These are phyloP conservation scores for Polydrusus cervinus DNA, from an alignment of 2,888 invertebrate genomes.

Conservation along the genomic window DNA sequence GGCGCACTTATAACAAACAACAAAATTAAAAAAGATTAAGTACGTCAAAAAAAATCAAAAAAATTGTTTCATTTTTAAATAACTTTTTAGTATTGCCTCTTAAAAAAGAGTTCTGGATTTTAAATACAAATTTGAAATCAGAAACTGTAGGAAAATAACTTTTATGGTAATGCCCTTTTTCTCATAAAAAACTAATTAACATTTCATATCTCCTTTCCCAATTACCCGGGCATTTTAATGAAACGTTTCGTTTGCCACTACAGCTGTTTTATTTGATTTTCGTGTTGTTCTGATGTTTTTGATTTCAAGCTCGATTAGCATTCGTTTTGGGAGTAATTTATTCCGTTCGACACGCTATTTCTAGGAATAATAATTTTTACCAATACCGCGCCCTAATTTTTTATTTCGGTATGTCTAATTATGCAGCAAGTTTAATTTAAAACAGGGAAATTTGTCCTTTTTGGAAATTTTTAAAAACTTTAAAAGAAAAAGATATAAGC, in stretches of 20 bases:
- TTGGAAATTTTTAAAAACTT: too few relatives aligned
- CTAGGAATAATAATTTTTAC: constrained; percentile 25
- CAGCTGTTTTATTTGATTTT: constrained; percentile 57
- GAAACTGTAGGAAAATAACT: background rate
- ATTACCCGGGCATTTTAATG: constrained; percentile 40
- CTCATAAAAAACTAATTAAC: constrained; percentile 32
- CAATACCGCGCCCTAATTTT: constrained; percentile 32
- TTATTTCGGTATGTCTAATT: constrained; percentile 4
- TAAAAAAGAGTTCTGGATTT: too few relatives aligned
- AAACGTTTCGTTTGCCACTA: constrained; percentile 53
- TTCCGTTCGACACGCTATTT: constrained; percentile 47
- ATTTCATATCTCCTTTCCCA: constrained; percentile 29
- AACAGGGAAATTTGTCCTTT: too few relatives aligned
- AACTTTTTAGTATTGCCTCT: too few relatives aligned
- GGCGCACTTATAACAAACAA: too few relatives aligned
- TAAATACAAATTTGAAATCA: too few relatives aligned
- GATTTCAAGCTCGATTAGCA: constrained; percentile 49
- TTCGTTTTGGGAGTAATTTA: constrained; percentile 49
- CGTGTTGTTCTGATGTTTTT: constrained; percentile 51
- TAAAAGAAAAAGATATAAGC: too few relatives aligned
- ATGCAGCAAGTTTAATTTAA: background rate
- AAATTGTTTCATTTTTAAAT: too few relatives aligned
- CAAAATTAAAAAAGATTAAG: too few relatives aligned
- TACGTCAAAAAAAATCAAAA: too few relatives aligned
- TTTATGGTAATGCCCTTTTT: constrained; percentile 3